Percentiles rank a stretch among this genome's conserved stretches.
Conservation (phyloP, 2,797 vertebrate species). For the Neosilurus mollespiculum region DNA sequence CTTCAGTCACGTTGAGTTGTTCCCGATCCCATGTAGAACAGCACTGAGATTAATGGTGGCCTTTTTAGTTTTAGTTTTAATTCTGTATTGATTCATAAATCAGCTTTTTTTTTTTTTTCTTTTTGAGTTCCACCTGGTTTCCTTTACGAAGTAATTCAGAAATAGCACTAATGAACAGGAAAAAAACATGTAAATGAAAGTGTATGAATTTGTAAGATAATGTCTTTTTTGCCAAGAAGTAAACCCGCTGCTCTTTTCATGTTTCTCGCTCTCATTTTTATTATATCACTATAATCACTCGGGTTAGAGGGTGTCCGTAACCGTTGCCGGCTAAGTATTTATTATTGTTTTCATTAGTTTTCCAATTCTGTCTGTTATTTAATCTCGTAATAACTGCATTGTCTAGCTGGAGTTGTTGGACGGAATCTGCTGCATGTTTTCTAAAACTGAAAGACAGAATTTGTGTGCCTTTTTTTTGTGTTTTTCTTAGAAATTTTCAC, state of each 20-base stretch:
- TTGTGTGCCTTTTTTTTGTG: not conserved
- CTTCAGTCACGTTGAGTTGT: not conserved
- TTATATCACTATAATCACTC: not conserved
- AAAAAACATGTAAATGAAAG: not conserved
- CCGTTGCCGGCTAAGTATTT: not conserved
- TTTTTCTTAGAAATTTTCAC: not conserved
- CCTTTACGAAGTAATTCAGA: not conserved
- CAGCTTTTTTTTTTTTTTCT: not conserved
- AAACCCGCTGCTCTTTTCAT: not conserved
- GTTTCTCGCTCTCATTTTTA: not conserved
- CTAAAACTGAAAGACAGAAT: not conserved
- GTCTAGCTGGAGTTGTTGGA: not conserved
- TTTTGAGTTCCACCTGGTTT: not conserved
- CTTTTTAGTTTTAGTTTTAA: not conserved
- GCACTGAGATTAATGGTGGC: not conserved
- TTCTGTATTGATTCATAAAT: not conserved
- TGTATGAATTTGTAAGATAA: not conserved
- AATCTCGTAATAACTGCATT: not conserved
- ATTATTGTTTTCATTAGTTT: not conserved
- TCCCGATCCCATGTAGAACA: not conserved
- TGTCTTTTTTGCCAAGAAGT: not conserved
- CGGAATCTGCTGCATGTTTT: not conserved
- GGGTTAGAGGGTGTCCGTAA: not conserved
- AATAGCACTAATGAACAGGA: not conserved
- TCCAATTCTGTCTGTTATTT: not conserved